Conservation (phyloP, 2,888 invertebrate genomes). For the Eupithecia subfuscata region DNA sequence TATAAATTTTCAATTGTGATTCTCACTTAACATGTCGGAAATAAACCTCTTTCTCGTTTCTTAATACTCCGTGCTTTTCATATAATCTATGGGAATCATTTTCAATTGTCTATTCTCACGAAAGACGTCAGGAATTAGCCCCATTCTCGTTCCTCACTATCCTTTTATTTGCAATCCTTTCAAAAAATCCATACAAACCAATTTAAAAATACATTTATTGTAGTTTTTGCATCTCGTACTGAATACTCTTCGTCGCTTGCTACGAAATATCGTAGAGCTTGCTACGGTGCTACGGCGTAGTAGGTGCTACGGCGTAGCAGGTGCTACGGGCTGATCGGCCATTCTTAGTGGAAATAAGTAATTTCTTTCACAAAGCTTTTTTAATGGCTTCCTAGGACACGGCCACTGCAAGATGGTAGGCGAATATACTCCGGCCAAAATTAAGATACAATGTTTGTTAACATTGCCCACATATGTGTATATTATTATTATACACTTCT, state of each 20-base stretch:
- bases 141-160: neutral
- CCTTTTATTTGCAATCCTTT: neutral
- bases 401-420: neutral
- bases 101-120: neutral
- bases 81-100: too few species aligned
- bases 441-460: neutral
- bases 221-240: neutral
- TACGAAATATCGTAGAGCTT: constrained; percentile 37
- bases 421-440: neutral
- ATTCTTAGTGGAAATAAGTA: constrained; percentile 26
- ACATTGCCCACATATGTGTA: too few species aligned
- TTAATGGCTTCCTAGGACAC: neutral
- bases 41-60: too few species aligned
- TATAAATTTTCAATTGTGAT: too few species aligned
- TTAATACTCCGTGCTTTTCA: too few species aligned
- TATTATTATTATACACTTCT: too few species aligned
- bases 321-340: constrained; percentile 30
- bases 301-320: constrained; percentile 36
- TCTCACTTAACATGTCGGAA: too few species aligned
- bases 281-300: constrained; percentile 38
- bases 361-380: constrained; percentile 20
- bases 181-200: neutral
- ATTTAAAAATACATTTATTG: neutral
- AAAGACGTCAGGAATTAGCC: neutral
- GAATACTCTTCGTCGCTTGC: constrained; percentile 9